Evolutionary conservation across 2,797 vertebrate genomes (phyloP), one percentile per base, ranked within the genome.

Genomic region (Eospalax fontanierii): DNA sequence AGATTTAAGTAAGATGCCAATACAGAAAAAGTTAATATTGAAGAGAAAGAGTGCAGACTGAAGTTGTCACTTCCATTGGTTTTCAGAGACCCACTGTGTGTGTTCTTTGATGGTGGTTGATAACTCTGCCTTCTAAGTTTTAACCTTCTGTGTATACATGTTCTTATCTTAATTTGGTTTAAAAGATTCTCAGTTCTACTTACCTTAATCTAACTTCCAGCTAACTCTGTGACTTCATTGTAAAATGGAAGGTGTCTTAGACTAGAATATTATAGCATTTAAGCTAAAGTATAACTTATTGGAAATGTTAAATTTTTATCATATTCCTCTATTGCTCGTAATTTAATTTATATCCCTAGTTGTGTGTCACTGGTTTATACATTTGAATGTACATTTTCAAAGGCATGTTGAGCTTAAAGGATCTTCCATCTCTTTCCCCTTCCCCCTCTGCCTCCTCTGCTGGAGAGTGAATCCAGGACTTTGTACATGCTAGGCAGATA

Each of bases 1-100:
- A 91, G 84, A 81, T 35, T 15, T 70, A 88, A 94, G 54, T 89
- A 92, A 90, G 75, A 87, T 96, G 61, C 93, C 91, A 95, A 82
- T 94, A 24, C 5, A 71, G 74, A 75, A 89, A 95, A 85, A 59
- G 57, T 54, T 84, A 59, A 24, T 91, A 26, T 75, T 94, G 81
- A 88, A 81, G 70, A 90, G 90, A 94, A 94, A 91, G 54, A 73
- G 87, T 91, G 35, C 30, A 66, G 46, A 24, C 46, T 75, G 70
- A n/a, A 93, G 70, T 43, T 87, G 16, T 61, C 30, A 14, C 28
- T 92, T 3, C 79, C 71, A 19, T 6, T 93, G 89, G 74, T 74
- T 95, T 33, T 84, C 4, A 30, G 63, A 66, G n/a, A 76, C 59
- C 38, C 66, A n/a, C 83, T 50, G 10, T 92, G 38, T 93, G 38